Conservation (phyloP, 2,113 vertebrate genomes). For the Noctilio leporinus region DNA sequence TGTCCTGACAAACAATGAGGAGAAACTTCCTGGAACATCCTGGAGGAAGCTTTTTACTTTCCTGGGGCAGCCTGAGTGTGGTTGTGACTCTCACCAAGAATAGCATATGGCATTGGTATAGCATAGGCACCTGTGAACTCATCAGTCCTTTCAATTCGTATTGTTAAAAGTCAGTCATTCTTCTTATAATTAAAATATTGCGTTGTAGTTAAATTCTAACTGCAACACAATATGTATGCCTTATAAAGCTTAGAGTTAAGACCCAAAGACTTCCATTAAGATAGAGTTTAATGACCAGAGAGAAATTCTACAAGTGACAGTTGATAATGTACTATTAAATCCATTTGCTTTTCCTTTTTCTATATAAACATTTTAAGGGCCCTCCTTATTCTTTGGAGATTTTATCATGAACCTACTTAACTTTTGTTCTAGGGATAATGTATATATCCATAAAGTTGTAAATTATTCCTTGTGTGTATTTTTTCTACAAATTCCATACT, state of each 20-base stretch:
- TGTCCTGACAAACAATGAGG: not conserved
- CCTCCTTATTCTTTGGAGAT: not conserved
- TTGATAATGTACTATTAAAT: not conserved
- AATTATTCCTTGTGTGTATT: not conserved
- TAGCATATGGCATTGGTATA: not conserved
- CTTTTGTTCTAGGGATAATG: not conserved
- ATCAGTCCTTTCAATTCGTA: not conserved
- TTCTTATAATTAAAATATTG: not conserved
- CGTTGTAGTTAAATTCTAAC: not conserved
- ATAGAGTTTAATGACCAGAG: not conserved
- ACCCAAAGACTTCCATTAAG: not conserved
- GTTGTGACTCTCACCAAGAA: not conserved
- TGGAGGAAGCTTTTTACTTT: not conserved
- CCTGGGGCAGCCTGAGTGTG: rapidly evolving
- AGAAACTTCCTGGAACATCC: not conserved
- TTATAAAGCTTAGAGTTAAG: not conserved
- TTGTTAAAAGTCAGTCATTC: not conserved
- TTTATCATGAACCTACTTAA: not conserved
- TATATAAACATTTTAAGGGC: not conserved
- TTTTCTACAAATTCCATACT: not conserved
- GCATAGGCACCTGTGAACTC: not conserved
- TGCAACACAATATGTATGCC: not conserved
- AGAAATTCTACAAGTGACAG: not conserved
- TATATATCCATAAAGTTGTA: not conserved
- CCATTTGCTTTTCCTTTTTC: not conserved